Conservation (phyloP, 2,888 invertebrate genomes). For the Apoda limacodes region DNA sequence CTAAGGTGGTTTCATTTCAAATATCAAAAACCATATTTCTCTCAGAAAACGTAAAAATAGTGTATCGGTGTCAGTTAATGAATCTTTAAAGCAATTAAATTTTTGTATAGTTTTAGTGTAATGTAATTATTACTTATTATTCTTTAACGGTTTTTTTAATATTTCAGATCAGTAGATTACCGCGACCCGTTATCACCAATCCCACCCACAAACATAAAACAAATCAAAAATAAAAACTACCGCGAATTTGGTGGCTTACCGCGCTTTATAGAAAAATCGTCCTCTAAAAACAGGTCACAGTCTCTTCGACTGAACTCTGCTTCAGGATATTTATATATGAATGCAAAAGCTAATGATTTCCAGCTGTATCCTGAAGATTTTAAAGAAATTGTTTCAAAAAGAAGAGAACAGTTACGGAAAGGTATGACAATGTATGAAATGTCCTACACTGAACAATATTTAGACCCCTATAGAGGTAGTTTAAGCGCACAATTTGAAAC, state of each 20-base stretch:
- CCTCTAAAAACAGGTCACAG: constrained; percentile 46
- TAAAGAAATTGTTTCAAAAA: constrained; percentile 52
- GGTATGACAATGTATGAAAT: constrained; percentile 54
- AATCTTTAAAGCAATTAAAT: too few species aligned
- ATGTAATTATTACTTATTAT: too few species aligned
- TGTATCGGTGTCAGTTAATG: too few species aligned
- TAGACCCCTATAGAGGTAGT: constrained; percentile 40
- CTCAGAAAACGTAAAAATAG: too few species aligned
- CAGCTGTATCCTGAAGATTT: constrained; percentile 60
- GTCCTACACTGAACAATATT: constrained; percentile 43
- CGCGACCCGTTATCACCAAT: constrained; percentile 59
- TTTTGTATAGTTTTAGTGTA: too few species aligned
- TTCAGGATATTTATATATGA: constrained; percentile 63
- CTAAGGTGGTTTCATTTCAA: too few species aligned
- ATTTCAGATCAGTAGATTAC: constrained; percentile 52
- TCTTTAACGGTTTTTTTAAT: too few species aligned
- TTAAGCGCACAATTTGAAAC: constrained; percentile 33
- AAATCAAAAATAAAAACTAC: constrained; percentile 44
- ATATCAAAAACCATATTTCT: too few species aligned
- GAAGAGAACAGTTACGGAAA: constrained; percentile 50
- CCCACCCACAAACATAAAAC: constrained; percentile 49
- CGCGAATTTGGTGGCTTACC: constrained; percentile 45
- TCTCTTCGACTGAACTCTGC: constrained; percentile 59
- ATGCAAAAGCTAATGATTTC: constrained; percentile 58
- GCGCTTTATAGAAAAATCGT: constrained; percentile 54